Base-by-base conservation (phyloP, 1,140 invertebrate species). In the Diuraphis noxia region DNA sequence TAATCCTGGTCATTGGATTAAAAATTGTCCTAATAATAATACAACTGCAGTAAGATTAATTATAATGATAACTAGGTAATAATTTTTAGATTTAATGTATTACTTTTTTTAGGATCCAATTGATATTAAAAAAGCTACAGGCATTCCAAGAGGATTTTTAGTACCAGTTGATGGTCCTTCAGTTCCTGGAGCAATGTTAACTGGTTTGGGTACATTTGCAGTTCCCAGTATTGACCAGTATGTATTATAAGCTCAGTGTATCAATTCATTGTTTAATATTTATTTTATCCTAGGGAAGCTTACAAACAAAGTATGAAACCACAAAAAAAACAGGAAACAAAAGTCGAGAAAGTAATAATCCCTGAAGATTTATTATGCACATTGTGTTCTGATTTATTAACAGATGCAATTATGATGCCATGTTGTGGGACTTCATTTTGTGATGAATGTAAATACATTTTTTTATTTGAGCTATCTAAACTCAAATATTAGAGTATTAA, bases 351-450 rank as follows among this genome's bases (percentile, higher is more conserved):
- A 93, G 95, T 96, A 19, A 96, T 96, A 93, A 97, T 99, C 92
- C 98, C 98, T 1, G 96, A 98, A 92, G 98, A 99, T 93, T 94
- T 99, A 43, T 94, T 98, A 72, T 99, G 99, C 94, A 96, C 95
- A 72, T 95, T 99, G 63, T 99, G 99, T 94, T 96, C 97, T 88
- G 98, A 99, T 94, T 94, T 99, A n/a, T 95, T 99, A 89, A 96
- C 96, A 0, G 98, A 99, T 95, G 98, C 98, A 90, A 98, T 99
- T 25, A 97, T 99, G 95, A 98, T 98, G 94, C 98, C 98, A 3
- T 99, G 99, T 93, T 99, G 98, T 94, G 98, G 98, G 34, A 98
- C 98, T 94, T 99, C 98, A 41, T 99, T 98, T 94, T 99, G 99
- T 95, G 98, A 99, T 95, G 98, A 99, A 94, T 99, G 98, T 98